phyloP scores from a whole-genome alignment of 2,113 vertebrate genomes.

The Procapra przewalskii region DNA sequence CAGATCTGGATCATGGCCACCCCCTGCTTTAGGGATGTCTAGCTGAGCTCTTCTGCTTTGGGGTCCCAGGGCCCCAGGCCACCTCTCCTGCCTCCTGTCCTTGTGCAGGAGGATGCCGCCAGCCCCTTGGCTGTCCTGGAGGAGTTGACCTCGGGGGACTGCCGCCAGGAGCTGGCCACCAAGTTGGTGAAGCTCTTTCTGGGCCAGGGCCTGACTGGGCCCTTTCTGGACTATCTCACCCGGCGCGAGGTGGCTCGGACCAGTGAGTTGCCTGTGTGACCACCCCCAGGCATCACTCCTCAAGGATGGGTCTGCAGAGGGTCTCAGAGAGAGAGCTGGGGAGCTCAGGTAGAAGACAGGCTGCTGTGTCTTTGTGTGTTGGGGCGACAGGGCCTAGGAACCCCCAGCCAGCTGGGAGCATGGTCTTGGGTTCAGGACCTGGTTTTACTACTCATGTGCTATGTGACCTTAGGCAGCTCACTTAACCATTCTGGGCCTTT shows the following conservation, averaged over 20 bases:
- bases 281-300: neutral
- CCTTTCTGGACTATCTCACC: constrained; percentile 91
- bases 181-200: constrained; percentile 93
- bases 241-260: constrained; percentile 88
- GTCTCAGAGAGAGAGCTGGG: neutral
- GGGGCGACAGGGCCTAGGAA: neutral
- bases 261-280: constrained; percentile 77
- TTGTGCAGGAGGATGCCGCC: constrained; percentile 77
- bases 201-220: constrained; percentile 87
- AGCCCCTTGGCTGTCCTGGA: constrained; percentile 89
- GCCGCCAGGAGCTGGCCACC: constrained; percentile 90
- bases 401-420: neutral
- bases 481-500: neutral
- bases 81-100: neutral
- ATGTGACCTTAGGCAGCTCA: neutral
- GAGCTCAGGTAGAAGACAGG: neutral
- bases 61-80: neutral
- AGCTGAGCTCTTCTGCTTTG: neutral
- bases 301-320: neutral
- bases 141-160: constrained; percentile 88
- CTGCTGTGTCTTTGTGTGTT: too few species aligned
- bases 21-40: too few species aligned
- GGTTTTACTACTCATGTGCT: neutral
- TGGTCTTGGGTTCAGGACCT: neutral
- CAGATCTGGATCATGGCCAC: neutral